Evolutionary conservation across 2,113 vertebrate genomes (phyloP).

Genomic region (Leptosomus discolor): DNA sequence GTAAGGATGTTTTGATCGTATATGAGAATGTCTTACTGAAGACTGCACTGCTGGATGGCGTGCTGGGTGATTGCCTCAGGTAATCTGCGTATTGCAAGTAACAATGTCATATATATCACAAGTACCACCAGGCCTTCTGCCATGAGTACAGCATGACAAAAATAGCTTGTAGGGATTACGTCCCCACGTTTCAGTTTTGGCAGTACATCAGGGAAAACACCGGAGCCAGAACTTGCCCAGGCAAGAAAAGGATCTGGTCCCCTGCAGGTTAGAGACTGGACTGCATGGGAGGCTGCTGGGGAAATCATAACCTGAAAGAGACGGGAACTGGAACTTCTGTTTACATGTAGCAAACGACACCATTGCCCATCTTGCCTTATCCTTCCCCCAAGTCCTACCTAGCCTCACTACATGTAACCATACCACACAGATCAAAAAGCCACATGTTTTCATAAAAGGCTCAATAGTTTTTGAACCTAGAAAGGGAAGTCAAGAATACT

Average conservation of each 20-base stretch:
- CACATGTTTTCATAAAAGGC: neutral
- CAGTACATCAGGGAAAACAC: neutral
- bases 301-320: neutral
- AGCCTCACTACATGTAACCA: fast-evolving
- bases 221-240: neutral
- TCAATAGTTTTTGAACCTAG: neutral
- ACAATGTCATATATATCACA: neutral
- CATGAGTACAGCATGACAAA: neutral
- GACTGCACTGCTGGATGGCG: neutral
- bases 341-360: neutral
- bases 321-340: neutral
- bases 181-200: neutral
- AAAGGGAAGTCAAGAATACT: neutral
- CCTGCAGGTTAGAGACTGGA: neutral
- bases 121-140: neutral
- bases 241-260: neutral
- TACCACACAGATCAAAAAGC: neutral
- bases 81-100: neutral
- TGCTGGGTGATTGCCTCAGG: neutral
- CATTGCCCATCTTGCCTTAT: neutral
- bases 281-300: neutral
- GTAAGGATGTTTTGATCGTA: neutral
- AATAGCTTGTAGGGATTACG: neutral
- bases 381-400: neutral
- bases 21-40: neutral